A percentile compares a stretch with the other conserved stretches of the same genome.
Conservation (phyloP, 2,797 vertebrate species). For the Chaenodraco wilsoni region DNA sequence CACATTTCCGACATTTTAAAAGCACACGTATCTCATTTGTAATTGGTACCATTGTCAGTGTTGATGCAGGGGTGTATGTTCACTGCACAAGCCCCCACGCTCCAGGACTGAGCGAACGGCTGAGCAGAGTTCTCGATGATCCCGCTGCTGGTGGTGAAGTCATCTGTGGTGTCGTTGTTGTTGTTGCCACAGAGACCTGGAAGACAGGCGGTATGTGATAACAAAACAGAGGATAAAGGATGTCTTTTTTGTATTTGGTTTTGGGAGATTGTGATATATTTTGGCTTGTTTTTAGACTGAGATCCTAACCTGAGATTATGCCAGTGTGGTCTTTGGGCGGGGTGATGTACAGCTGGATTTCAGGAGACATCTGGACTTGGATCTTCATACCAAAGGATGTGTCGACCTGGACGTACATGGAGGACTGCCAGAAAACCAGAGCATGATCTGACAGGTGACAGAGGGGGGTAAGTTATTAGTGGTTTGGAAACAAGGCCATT, state of each 20-base stretch:
- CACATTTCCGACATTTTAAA: background rate
- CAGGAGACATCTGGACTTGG: conserved; percentile 76
- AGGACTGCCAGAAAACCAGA: conserved; percentile 82
- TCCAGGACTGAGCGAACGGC: conserved; percentile 84
- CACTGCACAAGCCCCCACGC: conserved; percentile 42
- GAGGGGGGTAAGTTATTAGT: background rate
- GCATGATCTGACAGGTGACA: conserved; percentile 61
- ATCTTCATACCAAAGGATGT: conserved; percentile 76
- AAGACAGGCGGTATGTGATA: background rate
- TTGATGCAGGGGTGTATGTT: conserved; percentile 71
- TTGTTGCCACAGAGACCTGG: conserved; percentile 88
- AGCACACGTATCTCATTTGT: background rate
- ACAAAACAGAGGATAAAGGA: background rate
- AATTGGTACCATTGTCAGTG: conserved; percentile 77
- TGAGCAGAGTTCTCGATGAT: conserved; percentile 83
- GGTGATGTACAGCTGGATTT: conserved; percentile 78
- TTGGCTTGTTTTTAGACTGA: background rate
- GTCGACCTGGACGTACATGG: conserved; percentile 76
- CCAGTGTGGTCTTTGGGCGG: conserved; percentile 37
- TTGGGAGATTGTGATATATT: background rate
- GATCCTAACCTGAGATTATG: conserved; percentile 67
- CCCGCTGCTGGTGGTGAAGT: conserved; percentile 84
- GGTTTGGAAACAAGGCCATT: accelerated
- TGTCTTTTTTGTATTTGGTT: background rate
- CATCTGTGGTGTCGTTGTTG: conserved; percentile 84